Evolutionary conservation across 1,140 invertebrate species (phyloP).

Genomic region (Temnothorax nylanderi): DNA sequence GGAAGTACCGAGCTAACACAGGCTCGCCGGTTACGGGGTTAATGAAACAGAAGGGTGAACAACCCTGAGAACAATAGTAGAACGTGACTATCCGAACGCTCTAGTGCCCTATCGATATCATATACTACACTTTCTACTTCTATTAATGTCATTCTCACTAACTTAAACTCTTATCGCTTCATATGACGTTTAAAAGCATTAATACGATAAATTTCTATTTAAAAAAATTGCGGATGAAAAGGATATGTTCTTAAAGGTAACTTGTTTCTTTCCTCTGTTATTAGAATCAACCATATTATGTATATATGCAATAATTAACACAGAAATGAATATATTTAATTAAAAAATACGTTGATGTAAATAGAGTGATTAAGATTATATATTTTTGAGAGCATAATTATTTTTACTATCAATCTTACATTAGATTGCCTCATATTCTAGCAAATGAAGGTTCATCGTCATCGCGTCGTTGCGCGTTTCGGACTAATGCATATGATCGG

Average conservation of each 20-base stretch:
- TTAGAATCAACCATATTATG: background rate
- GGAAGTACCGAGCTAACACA: conserved; percentile 34
- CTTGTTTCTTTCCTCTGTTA: background rate
- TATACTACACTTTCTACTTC: background rate
- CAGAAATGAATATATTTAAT: background rate
- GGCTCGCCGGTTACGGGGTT: conserved; percentile 63
- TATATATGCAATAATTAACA: background rate
- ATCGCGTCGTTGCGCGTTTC: conserved; percentile 94
- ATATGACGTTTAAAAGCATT: background rate
- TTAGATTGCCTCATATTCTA: conserved; percentile 80
- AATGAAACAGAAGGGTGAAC: conserved; percentile 85
- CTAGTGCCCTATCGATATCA: background rate
- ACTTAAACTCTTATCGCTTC: background rate
- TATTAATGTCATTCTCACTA: background rate
- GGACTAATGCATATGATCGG: conserved; percentile 98
- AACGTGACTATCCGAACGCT: conserved; percentile 38
- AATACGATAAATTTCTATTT: conserved; percentile 15
- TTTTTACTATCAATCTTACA: background rate
- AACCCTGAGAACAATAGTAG: conserved; percentile 67
- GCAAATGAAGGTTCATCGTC: conserved; percentile 96
- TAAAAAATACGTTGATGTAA: background rate
- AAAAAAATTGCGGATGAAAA: conserved; percentile 15
- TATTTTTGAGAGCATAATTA: background rate
- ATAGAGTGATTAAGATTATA: background rate
- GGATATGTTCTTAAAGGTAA: background rate